Conservation (phyloP, 2,113 vertebrate genomes). For the Hiodon tergisus region DNA sequence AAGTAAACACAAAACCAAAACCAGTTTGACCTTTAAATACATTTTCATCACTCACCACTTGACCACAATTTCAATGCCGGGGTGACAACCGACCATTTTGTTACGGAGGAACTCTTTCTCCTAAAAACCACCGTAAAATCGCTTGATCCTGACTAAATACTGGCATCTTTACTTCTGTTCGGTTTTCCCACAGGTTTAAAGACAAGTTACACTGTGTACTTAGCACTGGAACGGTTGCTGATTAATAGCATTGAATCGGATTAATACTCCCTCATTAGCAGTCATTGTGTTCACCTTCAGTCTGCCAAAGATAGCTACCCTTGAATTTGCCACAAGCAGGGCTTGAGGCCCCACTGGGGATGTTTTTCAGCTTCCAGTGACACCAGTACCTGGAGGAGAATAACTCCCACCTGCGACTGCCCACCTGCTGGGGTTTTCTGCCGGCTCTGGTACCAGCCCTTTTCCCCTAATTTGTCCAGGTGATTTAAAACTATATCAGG, state of each 20-base stretch:
- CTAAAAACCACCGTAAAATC: not conserved
- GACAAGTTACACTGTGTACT: not conserved
- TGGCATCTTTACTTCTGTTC: not conserved
- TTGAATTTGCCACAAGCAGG: not conserved
- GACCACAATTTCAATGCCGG: too few species aligned
- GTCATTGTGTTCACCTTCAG: constrained; percentile 13
- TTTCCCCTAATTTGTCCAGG: too few species aligned
- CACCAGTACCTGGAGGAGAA: not conserved
- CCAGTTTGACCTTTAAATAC: too few species aligned
- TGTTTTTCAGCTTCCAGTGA: not conserved
- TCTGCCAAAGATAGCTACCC: not conserved
- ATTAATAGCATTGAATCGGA: constrained; percentile 11
- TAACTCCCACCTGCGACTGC: not conserved
- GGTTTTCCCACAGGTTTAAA: not conserved
- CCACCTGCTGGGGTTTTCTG: not conserved
- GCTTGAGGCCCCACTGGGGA: not conserved
- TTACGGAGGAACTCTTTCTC: too few species aligned
- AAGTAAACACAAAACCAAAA: too few species aligned
- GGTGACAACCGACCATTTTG: too few species aligned
- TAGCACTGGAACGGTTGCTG: not conserved
- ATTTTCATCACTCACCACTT: too few species aligned
- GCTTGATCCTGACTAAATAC: not conserved
- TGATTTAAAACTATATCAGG: too few species aligned
- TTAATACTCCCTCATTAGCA: constrained; percentile 17
- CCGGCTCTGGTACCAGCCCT: too few species aligned